Conservation (phyloP, 2,113 vertebrate species). For the Osmerus eperlanus region DNA sequence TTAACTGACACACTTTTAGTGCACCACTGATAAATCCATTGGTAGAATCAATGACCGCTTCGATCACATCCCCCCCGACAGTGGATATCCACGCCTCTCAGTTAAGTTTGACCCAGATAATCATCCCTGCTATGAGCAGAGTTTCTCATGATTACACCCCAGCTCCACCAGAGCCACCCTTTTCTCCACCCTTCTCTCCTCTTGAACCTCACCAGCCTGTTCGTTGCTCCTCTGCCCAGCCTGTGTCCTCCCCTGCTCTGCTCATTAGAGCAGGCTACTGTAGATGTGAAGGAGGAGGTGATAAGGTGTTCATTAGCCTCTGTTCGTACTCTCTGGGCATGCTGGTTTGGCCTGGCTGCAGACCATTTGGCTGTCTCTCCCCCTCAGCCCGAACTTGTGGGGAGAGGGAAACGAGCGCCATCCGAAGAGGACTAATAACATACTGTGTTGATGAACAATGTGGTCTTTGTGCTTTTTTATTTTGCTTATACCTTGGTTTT, state of each 20-base stretch:
- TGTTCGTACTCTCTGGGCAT: constrained; percentile 13
- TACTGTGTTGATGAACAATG: constrained; percentile 35
- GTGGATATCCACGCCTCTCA: neutral
- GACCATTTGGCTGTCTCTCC: neutral
- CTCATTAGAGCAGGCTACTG: constrained; percentile 6
- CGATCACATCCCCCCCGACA: neutral
- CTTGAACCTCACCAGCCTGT: constrained; percentile 17
- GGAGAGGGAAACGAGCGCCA: constrained; percentile 23
- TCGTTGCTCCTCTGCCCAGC: neutral
- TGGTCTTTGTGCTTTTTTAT: constrained; percentile 38
- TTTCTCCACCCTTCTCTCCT: constrained; percentile 1
- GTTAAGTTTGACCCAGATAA: neutral
- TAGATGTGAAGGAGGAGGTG: constrained; percentile 21
- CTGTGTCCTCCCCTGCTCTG: constrained; percentile 29
- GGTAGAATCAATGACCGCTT: neutral
- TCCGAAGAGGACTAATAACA: constrained; percentile 43
- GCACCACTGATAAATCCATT: neutral
- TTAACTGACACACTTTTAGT: neutral
- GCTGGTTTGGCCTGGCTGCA: neutral
- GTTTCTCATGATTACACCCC: neutral
- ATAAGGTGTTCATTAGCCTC: constrained; percentile 22
- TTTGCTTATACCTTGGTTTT: constrained; percentile 41
- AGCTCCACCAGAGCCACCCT: neutral
- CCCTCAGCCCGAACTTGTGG: constrained; percentile 11
- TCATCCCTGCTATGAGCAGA: neutral